Evolutionary conservation across 2,888 invertebrate species (phyloP), one percentile per base, ranked within the genome.

Genomic region (Mylabris sibirica): DNA sequence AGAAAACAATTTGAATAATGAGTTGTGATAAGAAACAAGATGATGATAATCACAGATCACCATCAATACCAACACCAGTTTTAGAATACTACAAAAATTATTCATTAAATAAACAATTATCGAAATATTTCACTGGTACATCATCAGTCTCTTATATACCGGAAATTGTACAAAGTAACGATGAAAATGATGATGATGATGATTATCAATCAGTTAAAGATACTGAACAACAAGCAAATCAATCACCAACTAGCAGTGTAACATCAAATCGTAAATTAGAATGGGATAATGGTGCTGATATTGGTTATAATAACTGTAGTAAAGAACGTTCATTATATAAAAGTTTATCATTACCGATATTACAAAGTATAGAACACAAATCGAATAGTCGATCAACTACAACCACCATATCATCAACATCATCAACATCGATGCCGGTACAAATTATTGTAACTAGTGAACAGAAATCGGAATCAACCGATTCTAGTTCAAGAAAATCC

Each of bases 241-340:
- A 61, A 12, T 92, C 93, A 6, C 93, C 94, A 1, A 90, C 93
- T 20, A 94, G 93, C 72, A 92, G 92, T 79, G 84, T 91, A 0
- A 90, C 92, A 63, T 92, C 93, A 0, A 91, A 90, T 78, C 89
- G 91, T 64, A 92, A 91, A 72, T 85, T 95, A 2, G 95, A 95
- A 85, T 95, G 95, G 95, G 95, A 95, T 81, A 94, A 93, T 44
- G 90, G 94, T 26, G 95, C 93, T 0, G 95, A 95, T 85, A 93
- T 95, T 59, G 95, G 95, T 0, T 95, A 95, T 83, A 77, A 76
- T 64, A 83, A 83, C 66, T 78, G 73, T 64, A 67, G 71, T 53
- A 86, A 85, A 80, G 86, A 86, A 60, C 76, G 74, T 65, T 80
- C 57, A 53, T 69, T 82, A 30, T 79, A 80, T 34, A 83, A 81